Conservation (phyloP, 2,113 vertebrate species). For the Myrmecobius fasciatus region DNA sequence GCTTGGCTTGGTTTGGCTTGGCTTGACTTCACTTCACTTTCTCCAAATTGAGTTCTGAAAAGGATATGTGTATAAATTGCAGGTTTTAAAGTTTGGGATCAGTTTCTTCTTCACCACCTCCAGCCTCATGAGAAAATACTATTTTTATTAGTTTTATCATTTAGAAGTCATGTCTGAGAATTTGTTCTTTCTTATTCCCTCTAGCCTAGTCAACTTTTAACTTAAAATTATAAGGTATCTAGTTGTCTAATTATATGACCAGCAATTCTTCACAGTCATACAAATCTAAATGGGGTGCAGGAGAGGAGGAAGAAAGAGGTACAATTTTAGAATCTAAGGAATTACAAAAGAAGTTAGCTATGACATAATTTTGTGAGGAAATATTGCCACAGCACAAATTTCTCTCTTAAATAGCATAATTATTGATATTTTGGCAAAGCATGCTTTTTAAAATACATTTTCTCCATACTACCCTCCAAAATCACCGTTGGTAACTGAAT, state of each 20-base stretch:
- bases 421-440: conserved; percentile 36
- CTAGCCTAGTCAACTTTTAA: conserved; percentile 28
- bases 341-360: conserved; percentile 29
- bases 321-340: conserved; percentile 39
- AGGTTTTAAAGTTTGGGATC: neutral
- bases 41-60: conserved; percentile 1
- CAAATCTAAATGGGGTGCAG: neutral
- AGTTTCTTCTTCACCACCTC: too few relatives aligned
- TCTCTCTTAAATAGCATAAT: conserved; percentile 14
- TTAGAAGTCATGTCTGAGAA: neutral
- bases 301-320: neutral
- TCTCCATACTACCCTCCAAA: conserved; percentile 38
- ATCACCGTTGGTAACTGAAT: neutral
- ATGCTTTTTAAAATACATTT: conserved; percentile 35
- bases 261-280: conserved; percentile 5
- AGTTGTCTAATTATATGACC: conserved; percentile 36
- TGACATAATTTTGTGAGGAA: neutral
- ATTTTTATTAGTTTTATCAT: neutral
- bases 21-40: neutral
- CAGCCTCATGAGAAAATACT: conserved; percentile 10
- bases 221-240: neutral
- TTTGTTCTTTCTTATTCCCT: conserved; percentile 16
- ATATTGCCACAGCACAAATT: conserved; percentile 37
- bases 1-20: neutral
- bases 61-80: neutral